Percentiles rank a stretch among this genome's conserved stretches.
Conservation (phyloP, 2,797 vertebrate genomes). For the Acrocephalus scirpaceus region DNA sequence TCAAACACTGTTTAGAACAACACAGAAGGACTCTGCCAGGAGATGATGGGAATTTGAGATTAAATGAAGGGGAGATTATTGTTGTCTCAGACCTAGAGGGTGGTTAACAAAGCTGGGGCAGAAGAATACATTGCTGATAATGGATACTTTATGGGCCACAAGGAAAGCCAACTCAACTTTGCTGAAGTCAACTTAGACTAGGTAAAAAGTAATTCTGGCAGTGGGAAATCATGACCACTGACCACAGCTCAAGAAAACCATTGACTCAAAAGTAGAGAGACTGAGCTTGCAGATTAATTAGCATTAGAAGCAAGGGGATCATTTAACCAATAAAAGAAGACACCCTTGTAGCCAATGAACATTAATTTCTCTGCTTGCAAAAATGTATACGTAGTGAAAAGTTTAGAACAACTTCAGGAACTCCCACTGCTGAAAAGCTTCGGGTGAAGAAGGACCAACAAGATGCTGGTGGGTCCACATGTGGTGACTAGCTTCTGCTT, state of each 20-base stretch:
- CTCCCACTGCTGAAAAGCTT: fast-evolving
- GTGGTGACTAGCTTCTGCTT: neutral
- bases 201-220: neutral
- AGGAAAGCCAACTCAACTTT: neutral
- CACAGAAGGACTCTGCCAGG: neutral
- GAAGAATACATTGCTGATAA: neutral
- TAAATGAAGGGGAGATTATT: neutral
- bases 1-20: neutral
- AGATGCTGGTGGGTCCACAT: neutral
- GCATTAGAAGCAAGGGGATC: fast-evolving
- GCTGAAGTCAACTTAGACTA: neutral
- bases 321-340: neutral
- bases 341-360: neutral
- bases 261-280: neutral
- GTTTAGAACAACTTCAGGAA: neutral
- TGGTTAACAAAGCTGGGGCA: neutral
- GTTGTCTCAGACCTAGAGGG: neutral
- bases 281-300: neutral
- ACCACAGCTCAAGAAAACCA: neutral
- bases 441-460: neutral
- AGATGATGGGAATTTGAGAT: neutral
- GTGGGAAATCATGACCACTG: neutral
- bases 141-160: too few species aligned
- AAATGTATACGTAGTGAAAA: neutral
- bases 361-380: neutral